These are phyloP conservation scores for Chromis chromis DNA, from an alignment of 2,797 vertebrate genomes.

Conservation along the genomic window DNA sequence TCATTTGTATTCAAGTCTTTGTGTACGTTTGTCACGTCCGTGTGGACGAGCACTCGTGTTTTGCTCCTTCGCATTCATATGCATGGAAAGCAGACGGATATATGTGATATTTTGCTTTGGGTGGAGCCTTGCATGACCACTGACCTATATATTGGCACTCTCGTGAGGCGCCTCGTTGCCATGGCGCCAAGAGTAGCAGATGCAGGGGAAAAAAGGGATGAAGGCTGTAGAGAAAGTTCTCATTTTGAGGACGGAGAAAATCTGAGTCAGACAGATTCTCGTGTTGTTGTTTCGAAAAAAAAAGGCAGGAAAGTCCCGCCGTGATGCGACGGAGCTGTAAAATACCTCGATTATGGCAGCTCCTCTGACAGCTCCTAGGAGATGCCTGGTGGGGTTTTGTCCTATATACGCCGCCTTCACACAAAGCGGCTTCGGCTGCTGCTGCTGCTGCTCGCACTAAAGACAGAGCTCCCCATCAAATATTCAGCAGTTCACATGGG, in stretches of 20 bases:
- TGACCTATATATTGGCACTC: conserved; percentile 79
- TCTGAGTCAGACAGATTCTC: conserved; percentile 37
- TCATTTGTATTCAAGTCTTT: conserved; percentile 55
- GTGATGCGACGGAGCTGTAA: conserved; percentile 62
- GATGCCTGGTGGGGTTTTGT: conserved; percentile 71
- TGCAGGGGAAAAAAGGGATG: conserved; percentile 31
- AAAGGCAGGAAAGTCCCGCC: conserved; percentile 49
- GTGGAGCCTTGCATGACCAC: conserved; percentile 65
- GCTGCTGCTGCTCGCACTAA: conserved; percentile 59
- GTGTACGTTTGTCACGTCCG: conserved; percentile 37
- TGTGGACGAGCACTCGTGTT: conserved; percentile 14
- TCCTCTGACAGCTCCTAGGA: conserved; percentile 60
- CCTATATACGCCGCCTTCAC: conserved; percentile 71
- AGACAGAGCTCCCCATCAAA: conserved; percentile 79
- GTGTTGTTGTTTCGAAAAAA: conserved; percentile 5
- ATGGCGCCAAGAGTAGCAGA: conserved; percentile 62
- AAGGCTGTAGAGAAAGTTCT: conserved; percentile 43
- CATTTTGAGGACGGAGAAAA: conserved; percentile 45
- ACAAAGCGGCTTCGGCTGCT: conserved; percentile 60
- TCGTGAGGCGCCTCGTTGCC: conserved; percentile 68
- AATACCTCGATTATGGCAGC: conserved; percentile 58
- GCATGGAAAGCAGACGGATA: conserved; percentile 49
- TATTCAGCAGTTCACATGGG: conserved; percentile 77
- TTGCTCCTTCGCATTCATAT: conserved; percentile 47
- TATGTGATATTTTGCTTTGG: conserved; percentile 61